A percentile compares a stretch with the other conserved stretches of the same genome.
phyloP scores from a whole-genome alignment of 30 jellyfish, hydroid and myxozoan genomes.

The Sanderia malayensis region DNA sequence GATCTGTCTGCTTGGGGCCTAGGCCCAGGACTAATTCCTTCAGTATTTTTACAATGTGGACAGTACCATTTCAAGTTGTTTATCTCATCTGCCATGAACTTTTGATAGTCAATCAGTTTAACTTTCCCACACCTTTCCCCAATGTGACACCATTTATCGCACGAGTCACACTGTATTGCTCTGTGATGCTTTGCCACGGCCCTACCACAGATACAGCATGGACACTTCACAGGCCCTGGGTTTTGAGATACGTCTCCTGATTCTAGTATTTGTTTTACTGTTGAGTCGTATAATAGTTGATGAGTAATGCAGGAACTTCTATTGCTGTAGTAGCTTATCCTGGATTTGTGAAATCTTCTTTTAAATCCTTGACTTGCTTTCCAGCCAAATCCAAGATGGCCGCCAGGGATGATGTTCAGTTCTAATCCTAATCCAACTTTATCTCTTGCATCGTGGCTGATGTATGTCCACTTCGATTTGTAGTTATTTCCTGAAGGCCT shows the following conservation, averaged over 20 bases:
- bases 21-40: not conserved
- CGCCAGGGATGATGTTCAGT: not conserved
- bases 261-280: not conserved
- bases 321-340: conserved; percentile 1
- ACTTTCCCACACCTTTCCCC: conserved; percentile 1
- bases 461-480: not conserved
- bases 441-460: not conserved
- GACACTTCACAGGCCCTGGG: not conserved
- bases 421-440: not conserved
- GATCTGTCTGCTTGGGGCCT: conserved; percentile 1
- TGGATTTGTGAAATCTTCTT: not conserved
- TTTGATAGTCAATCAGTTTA: not conserved
- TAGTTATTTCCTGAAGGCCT: not conserved
- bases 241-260: not conserved
- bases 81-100: not conserved
- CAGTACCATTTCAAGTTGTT: not conserved
- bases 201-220: not conserved
- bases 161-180: not conserved
- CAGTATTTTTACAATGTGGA: not conserved
- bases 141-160: not conserved
- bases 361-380: too few species aligned
- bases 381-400: not conserved
- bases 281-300: not conserved
- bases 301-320: not conserved
- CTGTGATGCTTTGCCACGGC: conserved; percentile 2